Percentiles rank a stretch among this genome's conserved stretches.
Evolutionary conservation across 2,888 invertebrate species (phyloP).

Genomic region (Idaea dimidiata): DNA sequence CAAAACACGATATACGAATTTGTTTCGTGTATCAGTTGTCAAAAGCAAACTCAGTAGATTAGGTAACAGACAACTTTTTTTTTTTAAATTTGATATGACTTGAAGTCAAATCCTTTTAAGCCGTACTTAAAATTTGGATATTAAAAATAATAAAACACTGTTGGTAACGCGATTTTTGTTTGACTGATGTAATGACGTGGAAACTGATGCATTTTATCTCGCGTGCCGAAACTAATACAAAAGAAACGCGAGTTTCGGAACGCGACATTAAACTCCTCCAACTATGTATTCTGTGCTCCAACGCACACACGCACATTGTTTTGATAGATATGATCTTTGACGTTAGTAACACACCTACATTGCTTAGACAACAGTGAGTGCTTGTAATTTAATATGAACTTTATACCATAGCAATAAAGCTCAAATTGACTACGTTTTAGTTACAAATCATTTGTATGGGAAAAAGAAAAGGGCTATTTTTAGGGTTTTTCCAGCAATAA

Average conservation of each 20-base stretch:
- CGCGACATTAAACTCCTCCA: slow-evolving; percentile 11
- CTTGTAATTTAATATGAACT: no score
- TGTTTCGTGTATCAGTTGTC: slow-evolving; percentile 23
- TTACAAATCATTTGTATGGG: no score
- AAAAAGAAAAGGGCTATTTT: no score
- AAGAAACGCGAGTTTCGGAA: slow-evolving; percentile 15
- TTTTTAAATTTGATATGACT: slow-evolving; percentile 25
- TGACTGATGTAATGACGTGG: slow-evolving; percentile 10
- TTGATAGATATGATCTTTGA: slow-evolving; percentile 28
- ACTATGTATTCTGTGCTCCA: slow-evolving; percentile 22
- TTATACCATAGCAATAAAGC: no score
- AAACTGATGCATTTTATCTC: slow-evolving; percentile 16
- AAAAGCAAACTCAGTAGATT: slow-evolving; percentile 28
- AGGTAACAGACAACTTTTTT: slow-evolving; percentile 19
- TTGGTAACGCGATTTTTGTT: slow-evolving; percentile 19
- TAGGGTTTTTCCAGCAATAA: no score
- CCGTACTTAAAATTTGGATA: slow-evolving; percentile 14
- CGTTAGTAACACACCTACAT: background rate
- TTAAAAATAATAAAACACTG: no score
- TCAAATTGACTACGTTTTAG: no score
- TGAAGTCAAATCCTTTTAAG: slow-evolving; percentile 20
- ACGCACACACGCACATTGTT: slow-evolving; percentile 28
- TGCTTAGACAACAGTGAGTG: no score
- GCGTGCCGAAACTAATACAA: slow-evolving; percentile 16
- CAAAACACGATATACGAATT: slow-evolving; percentile 25